Evolutionary conservation across 2,888 invertebrate genomes (phyloP), one percentile per base, ranked within the genome.

Genomic region (Tetheella fluctuosa): DNA sequence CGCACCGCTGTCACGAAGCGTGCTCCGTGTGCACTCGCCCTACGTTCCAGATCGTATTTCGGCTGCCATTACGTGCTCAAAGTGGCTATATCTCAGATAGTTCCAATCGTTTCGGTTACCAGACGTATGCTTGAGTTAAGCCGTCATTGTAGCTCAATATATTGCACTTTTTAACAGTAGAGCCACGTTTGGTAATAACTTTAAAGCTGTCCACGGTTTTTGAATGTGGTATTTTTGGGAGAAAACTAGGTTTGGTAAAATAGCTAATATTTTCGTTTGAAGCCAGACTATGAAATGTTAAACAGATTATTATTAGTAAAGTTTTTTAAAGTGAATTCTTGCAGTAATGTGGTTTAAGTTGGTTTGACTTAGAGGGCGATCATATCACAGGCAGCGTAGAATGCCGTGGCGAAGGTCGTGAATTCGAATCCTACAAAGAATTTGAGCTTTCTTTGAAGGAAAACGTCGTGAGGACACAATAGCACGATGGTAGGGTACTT

Each of bases 1-100:
- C 34, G 34, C 68, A 69, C 65, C 68, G 69, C 66, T 75, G 77
- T 77, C 77, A 79, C 78, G 76, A 73, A 70, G 69, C 30, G 37
- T 23, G 53, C 53, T 54, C 58, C 66, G 58, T 62, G 57, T 61
- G 62, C 70, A 70, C 71, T 68, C 74, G 61, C 67, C 73, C 71
- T 67, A 58, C 58, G 64, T 61, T 53, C 30, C 39, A 53, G 53
- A 73, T 73, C 75, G 70, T 73, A 79, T 80, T 78, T 70, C 78
- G 68, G 67, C 63, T 23, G 64, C 69, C 74, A 76, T 79, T 77
- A 77, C 70, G 70, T 64, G 64, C 71, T 64, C 62, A 72, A 73
- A 78, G 70, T 71, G 71, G 68, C 71, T 69, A 65, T 66, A 65
- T 62, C 59, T 60, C 67, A 69, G 76, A 77, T 73, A 75, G 71